Conservation (phyloP, 2,888 invertebrate species). For the Drosophila gaucha region DNA sequence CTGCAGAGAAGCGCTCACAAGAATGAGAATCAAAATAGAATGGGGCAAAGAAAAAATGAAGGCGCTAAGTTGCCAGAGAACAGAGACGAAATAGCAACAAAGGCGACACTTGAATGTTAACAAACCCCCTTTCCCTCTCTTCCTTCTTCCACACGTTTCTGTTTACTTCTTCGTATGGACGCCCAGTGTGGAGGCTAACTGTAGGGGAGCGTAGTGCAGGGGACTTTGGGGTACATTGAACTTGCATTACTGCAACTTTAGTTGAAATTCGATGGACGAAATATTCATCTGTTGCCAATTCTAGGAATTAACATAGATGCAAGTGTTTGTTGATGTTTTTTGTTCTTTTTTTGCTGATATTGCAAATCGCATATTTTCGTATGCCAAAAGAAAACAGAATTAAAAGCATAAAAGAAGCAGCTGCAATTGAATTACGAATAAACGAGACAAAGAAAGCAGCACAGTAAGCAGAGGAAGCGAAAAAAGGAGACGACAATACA, state of each 20-base stretch:
- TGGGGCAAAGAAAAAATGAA: constrained; percentile 11
- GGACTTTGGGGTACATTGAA: constrained; percentile 35
- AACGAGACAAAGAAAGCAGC: constrained; percentile 56
- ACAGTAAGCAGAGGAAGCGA: constrained; percentile 47
- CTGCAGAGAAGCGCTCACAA: constrained; percentile 11
- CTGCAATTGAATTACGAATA: constrained; percentile 80
- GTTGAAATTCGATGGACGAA: constrained; percentile 16
- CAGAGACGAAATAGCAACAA: constrained; percentile 17
- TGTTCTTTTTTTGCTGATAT: constrained; percentile 15
- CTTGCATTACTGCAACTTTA: constrained; percentile 27
- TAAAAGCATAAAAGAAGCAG: constrained; percentile 76
- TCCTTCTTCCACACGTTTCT: neutral
- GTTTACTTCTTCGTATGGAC: constrained; percentile 19
- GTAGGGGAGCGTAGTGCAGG: constrained; percentile 2
- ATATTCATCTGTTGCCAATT: constrained; percentile 25
- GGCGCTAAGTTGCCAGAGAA: constrained; percentile 35
- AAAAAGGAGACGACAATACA: constrained; percentile 51
- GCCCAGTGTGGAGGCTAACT: constrained; percentile 8
- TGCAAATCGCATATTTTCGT: constrained; percentile 25
- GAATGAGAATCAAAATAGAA: constrained; percentile 60
- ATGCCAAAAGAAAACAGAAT: constrained; percentile 39
- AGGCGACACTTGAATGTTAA: constrained; percentile 33
- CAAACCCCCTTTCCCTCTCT: neutral
- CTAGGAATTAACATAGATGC: constrained; percentile 9
- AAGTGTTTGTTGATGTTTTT: constrained; percentile 29